These are phyloP conservation scores for Diorhabda elongata DNA, from an alignment of 1,140 invertebrate species.

Conservation along the genomic window DNA sequence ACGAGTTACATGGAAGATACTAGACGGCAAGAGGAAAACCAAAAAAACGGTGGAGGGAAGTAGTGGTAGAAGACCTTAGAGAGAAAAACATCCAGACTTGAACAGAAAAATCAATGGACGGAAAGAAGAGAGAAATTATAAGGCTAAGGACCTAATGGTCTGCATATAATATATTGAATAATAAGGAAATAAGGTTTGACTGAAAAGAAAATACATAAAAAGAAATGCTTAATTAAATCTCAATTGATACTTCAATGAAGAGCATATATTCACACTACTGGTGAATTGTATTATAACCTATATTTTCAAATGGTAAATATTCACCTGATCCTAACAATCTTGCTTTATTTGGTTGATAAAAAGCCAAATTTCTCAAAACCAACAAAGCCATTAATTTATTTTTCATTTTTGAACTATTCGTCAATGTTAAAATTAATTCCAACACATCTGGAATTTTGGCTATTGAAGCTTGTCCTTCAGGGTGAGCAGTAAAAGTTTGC, in stretches of 20 bases:
- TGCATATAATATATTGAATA: too few relatives aligned
- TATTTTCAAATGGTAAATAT: not conserved
- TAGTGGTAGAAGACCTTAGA: too few relatives aligned
- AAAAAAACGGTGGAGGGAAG: too few relatives aligned
- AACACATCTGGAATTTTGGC: constrained; percentile 38
- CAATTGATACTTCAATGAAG: not conserved
- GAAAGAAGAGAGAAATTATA: too few relatives aligned
- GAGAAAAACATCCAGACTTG: too few relatives aligned
- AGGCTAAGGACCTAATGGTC: too few relatives aligned
- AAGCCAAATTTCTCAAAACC: constrained; percentile 46
- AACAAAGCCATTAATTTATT: constrained; percentile 38
- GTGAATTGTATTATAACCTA: too few relatives aligned
- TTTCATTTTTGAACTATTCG: constrained; percentile 24
- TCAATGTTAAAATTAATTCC: constrained; percentile 38
- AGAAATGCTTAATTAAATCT: not conserved
- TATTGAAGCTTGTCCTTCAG: constrained; percentile 43
- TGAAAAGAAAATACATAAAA: not conserved
- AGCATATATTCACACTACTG: too few relatives aligned
- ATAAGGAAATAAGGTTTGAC: not conserved
- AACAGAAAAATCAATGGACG: too few relatives aligned
- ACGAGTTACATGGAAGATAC: too few relatives aligned
- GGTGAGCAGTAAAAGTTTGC: constrained; percentile 47
- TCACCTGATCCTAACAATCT: constrained; percentile 44
- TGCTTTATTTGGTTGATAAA: constrained; percentile 44
- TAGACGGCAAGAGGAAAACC: too few relatives aligned